Base-by-base conservation (phyloP, 2,797 vertebrate species). In the Corythornis leucogaster region DNA sequence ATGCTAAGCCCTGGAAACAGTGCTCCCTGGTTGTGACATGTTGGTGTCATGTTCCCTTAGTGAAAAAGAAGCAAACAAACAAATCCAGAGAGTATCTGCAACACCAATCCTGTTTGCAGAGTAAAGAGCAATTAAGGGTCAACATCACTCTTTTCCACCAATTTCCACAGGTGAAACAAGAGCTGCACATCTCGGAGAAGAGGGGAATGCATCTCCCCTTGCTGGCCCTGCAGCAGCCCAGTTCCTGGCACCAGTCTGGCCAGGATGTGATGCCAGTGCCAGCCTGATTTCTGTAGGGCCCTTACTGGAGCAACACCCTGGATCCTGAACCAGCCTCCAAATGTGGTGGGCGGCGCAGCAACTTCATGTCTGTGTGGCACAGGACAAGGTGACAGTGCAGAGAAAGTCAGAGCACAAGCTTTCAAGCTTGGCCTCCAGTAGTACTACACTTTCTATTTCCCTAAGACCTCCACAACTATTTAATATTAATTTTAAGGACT, bases 171-270 rank as follows among this genome's bases (percentile, higher is more conserved):
- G 57, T 43, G 3, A 31, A 73, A 59, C 2, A 8, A 1, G 5
- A 73, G 35, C 25, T 73, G 21, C 48, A 61, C 8, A 3, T 9
- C 4, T 0, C 25, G 50, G 30, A 38, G 12, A 30, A 21, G 35
- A 1, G 10, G 31, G 46, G 17, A 70, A 33, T n/a, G 22, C 46
- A 30, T 4, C 42, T 64, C 10, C 33, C 31, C 38, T 46, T 33
- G 15, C 38, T 43, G 48, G n/a, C 14, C 25, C 24, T 24, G 20
- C 1, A 1, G 21, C 2, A 1, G 61, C 38, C 8, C 33, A 8
- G 18, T 15, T 75, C 13, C 42, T n/a, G 16, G 51, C 31, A 55
- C 21, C 17, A 35, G 3, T 13, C 30, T 11, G 5, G 63, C 30
- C 18, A 46, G n/a, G 13, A 24, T 19, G n/a, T 2, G 2, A 30